A percentile compares a stretch with the other conserved stretches of the same genome.
phyloP scores from a whole-genome alignment of 2,113 vertebrate genomes.

The Halcyon senegalensis region DNA sequence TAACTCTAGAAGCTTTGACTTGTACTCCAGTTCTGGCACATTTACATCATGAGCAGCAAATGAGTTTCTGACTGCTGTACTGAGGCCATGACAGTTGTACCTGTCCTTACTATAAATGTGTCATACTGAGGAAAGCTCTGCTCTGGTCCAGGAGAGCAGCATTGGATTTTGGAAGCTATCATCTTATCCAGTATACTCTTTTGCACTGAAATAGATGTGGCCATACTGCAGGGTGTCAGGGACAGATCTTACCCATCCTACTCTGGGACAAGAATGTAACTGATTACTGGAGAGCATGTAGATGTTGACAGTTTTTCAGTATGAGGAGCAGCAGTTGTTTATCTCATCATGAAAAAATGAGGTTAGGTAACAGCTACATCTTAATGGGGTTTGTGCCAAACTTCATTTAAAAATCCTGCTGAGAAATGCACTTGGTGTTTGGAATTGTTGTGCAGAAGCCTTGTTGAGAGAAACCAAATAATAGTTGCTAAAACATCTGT shows the following conservation, averaged over 20 bases:
- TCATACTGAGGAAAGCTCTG: background rate
- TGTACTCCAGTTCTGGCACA: background rate
- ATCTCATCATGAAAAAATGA: background rate
- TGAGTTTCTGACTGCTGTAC: background rate
- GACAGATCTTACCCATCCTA: background rate
- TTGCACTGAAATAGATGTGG: background rate
- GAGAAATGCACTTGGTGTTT: background rate
- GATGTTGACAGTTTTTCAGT: background rate
- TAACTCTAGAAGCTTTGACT: background rate
- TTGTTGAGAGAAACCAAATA: background rate
- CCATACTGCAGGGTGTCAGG: background rate
- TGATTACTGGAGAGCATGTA: background rate
- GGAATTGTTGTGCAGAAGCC: background rate
- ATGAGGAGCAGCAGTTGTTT: background rate
- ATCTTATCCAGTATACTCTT: background rate
- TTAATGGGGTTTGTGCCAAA: background rate
- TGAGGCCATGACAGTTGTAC: background rate
- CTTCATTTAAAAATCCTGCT: background rate
- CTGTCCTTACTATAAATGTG: background rate
- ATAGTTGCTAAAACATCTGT: background rate
- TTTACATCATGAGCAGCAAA: background rate
- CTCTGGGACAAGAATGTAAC: background rate
- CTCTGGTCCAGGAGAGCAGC: background rate
- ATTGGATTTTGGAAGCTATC: background rate
- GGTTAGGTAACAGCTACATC: background rate